Conservation (phyloP, 2,113 vertebrate genomes). For the Rynchops niger region DNA sequence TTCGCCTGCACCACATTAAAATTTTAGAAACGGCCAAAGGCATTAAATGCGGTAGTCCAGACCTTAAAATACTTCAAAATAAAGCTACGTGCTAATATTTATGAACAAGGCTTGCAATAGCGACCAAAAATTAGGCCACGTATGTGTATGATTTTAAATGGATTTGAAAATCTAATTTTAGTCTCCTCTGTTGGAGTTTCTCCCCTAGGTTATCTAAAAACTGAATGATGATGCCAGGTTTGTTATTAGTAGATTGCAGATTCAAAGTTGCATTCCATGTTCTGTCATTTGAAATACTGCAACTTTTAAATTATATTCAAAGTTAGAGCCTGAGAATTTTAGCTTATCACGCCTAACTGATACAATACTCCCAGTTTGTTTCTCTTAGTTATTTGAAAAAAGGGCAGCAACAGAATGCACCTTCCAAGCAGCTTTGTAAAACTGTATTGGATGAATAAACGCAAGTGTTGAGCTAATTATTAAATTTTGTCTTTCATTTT, state of each 20-base stretch:
- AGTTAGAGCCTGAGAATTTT: background rate
- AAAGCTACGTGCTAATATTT: background rate
- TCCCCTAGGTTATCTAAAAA: background rate
- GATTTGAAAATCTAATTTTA: background rate
- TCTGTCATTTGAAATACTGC: background rate
- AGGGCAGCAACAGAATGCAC: background rate
- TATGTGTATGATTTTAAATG: background rate
- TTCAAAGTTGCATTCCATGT: background rate
- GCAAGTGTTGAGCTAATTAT: background rate
- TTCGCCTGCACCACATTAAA: background rate
- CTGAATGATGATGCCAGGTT: background rate
- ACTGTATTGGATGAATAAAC: background rate
- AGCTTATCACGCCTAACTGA: background rate
- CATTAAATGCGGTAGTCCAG: background rate
- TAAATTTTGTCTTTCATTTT: background rate
- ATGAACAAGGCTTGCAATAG: background rate
- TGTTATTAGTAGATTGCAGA: background rate
- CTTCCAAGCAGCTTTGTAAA: background rate
- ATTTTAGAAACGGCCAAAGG: background rate
- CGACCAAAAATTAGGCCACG: background rate
- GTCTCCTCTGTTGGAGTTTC: background rate
- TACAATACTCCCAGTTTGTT: background rate
- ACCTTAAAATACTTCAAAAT: background rate
- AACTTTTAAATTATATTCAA: background rate
- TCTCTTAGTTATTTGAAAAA: background rate